Evolutionary conservation across 2,113 vertebrate genomes (phyloP).

Genomic region (Apodemus speciosus): DNA sequence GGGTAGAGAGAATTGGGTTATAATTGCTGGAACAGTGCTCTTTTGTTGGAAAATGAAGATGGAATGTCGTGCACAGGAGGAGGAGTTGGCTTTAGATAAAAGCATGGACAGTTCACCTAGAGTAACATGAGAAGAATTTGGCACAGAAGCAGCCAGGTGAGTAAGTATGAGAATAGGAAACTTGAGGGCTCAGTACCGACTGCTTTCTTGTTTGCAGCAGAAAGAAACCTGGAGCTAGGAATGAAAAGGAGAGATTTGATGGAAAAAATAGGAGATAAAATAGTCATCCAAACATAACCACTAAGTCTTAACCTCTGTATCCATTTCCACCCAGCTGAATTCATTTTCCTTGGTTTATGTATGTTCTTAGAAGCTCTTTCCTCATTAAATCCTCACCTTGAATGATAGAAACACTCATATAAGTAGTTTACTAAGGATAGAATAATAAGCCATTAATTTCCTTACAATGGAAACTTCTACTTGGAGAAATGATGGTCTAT

Average conservation of each 20-base stretch:
- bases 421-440: background rate
- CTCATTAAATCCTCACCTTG: conserved; percentile 13
- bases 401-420: background rate
- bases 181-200: background rate
- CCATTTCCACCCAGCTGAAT: background rate
- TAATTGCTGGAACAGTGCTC: conserved; percentile 19
- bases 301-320: background rate
- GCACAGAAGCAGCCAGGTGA: background rate
- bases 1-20: background rate
- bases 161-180: background rate
- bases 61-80: conserved; percentile 35
- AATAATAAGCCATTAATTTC: conserved; percentile 19
- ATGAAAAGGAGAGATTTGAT: conserved; percentile 7
- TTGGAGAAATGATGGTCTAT: background rate
- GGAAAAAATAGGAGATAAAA: background rate
- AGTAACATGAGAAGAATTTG: conserved; percentile 40
- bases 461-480: background rate
- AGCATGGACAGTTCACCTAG: conserved; percentile 21
- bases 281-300: conserved; percentile 11
- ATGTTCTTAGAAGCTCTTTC: background rate
- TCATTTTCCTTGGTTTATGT: background rate
- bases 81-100: conserved; percentile 51
- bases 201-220: conserved; percentile 4
- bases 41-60: background rate
- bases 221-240: conserved; percentile 2